A percentile compares a stretch with the other conserved stretches of the same genome.
These are phyloP conservation scores for Mico argentatus DNA, from an alignment of 2,797 vertebrate species.

Conservation along the genomic window DNA sequence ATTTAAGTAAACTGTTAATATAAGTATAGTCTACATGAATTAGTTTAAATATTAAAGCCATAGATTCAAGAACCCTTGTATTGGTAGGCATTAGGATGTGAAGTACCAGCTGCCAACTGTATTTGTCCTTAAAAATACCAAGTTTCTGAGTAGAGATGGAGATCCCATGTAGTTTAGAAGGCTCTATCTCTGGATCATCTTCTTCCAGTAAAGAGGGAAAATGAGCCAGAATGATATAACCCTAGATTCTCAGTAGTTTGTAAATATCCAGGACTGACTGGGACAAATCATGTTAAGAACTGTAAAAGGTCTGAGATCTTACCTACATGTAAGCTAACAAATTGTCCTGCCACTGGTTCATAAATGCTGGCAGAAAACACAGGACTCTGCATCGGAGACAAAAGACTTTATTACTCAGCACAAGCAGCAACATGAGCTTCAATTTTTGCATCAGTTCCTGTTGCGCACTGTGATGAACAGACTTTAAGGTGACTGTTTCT, in stretches of 20 bases:
- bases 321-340: neutral
- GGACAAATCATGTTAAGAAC: neutral
- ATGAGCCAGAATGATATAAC: neutral
- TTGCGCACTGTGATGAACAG: neutral
- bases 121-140: neutral
- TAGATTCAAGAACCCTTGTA: neutral
- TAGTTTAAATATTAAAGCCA: constrained; percentile 29
- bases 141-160: neutral
- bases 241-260: neutral
- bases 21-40: neutral
- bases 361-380: neutral
- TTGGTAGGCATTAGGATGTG: neutral
- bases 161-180: neutral
- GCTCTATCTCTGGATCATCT: neutral
- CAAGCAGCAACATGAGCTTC: neutral
- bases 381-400: neutral
- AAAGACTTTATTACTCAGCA: neutral
- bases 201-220: neutral
- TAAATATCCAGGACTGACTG: neutral
- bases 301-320: neutral
- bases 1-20: constrained; percentile 40
- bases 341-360: neutral
- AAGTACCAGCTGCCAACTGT: neutral
- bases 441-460: neutral
- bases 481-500: neutral